Percentiles rank a stretch among this genome's conserved stretches.
phyloP scores from a whole-genome alignment of 2,888 invertebrate species.

The Dolichomitus sp. region DNA sequence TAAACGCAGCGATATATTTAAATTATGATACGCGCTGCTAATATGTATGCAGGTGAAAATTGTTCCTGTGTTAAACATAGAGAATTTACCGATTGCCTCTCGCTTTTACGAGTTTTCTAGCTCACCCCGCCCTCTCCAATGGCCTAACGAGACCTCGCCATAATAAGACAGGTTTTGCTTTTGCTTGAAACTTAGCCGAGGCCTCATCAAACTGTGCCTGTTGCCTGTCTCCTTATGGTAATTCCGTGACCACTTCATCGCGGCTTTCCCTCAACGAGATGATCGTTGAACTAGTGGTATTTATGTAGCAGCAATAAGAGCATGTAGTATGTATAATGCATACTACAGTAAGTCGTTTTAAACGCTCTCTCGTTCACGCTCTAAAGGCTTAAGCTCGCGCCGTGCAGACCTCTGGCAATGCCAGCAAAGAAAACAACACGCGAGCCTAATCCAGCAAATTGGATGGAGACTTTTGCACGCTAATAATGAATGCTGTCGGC shows the following conservation, averaged over 20 bases:
- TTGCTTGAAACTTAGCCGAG: background rate
- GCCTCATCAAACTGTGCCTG: constrained; percentile 1
- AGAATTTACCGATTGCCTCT: constrained; percentile 1
- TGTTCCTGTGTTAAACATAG: constrained; percentile 7
- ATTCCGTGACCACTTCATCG: constrained; percentile 71
- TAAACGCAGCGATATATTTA: constrained; percentile 6
- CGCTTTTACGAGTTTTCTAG: constrained; percentile 31
- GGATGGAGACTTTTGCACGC: constrained; percentile 67
- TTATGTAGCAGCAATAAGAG: constrained; percentile 18
- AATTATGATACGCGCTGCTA: constrained; percentile 5
- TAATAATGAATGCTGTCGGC: constrained; percentile 61
- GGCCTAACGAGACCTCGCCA: constrained; percentile 19
- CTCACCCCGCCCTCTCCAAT: background rate
- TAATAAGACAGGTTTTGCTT: constrained; percentile 9
- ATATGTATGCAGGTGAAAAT: constrained; percentile 30
- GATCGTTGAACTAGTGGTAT: constrained; percentile 9
- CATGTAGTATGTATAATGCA: constrained; percentile 31
- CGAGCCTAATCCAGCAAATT: constrained; percentile 73
- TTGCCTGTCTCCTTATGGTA: constrained; percentile 71
- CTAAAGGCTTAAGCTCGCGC: constrained; percentile 39
- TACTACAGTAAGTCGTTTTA: constrained; percentile 34
- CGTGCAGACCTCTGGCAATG: constrained; percentile 42
- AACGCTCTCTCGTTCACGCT: constrained; percentile 49
- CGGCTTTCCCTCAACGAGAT: constrained; percentile 58
- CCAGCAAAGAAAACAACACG: constrained; percentile 46